Conservation (phyloP, 2,888 invertebrate species). For the Muscina levida region DNA sequence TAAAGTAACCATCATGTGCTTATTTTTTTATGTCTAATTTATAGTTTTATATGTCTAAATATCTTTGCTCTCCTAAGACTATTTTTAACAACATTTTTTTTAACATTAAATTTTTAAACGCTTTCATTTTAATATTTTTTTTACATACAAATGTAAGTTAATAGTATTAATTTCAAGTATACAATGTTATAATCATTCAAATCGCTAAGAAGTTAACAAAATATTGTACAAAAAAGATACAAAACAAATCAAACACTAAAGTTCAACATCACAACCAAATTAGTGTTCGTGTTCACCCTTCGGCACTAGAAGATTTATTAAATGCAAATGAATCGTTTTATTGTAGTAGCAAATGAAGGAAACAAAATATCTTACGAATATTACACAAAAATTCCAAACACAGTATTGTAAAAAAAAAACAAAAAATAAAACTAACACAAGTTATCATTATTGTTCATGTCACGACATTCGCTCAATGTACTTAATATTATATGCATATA, state of each 20-base stretch:
- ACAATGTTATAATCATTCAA: too few species aligned
- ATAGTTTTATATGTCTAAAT: too few species aligned
- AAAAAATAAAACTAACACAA: not conserved
- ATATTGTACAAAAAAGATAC: conserved; percentile 13
- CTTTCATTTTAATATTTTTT: too few species aligned
- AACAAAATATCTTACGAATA: not conserved
- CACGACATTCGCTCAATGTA: conserved; percentile 14
- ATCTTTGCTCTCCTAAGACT: conserved; percentile 28
- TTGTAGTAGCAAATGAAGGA: not conserved
- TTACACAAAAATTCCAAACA: conserved; percentile 5
- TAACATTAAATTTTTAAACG: conserved; percentile 9
- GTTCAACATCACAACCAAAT: conserved; percentile 19
- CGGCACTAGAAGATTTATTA: not conserved
- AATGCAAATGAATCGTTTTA: not conserved
- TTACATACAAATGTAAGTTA: not conserved
- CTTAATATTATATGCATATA: conserved; percentile 22
- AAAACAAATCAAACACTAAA: conserved; percentile 4
- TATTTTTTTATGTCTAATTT: too few species aligned
- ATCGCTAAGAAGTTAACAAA: too few species aligned
- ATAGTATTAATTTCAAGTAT: conserved; percentile 6
- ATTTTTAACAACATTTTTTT: conserved; percentile 19
- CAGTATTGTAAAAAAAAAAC: conserved; percentile 21
- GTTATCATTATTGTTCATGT: not conserved
- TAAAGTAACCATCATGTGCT: too few species aligned
- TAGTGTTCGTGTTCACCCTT: conserved; percentile 10